Evolutionary conservation across 2,888 invertebrate genomes (phyloP), one percentile per base, ranked within the genome.

Genomic region (Tipula unca): DNA sequence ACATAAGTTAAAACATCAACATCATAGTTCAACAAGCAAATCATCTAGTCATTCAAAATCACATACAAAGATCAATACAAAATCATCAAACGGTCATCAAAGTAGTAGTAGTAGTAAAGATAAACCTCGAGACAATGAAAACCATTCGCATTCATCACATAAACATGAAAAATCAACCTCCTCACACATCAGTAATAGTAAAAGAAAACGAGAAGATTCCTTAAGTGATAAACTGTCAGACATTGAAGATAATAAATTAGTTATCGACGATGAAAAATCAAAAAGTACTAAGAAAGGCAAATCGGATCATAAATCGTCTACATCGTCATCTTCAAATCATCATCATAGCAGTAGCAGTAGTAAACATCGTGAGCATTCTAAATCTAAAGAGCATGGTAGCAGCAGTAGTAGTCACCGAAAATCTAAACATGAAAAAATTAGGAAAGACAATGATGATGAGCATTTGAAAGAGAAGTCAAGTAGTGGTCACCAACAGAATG

Each of bases 101-200:
- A 14, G n/a, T 83, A 83, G 32, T 8, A 83, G 83, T 83, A 83
- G 83, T 32, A 87, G 10, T 88, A 69, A 88, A 87, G 88, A 88
- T 85, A 87, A n/a, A 85, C 54, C 85, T 85, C 87, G 29, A 82
- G 85, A 86, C 82, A 85, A 29, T 84, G 85, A 86, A n/a, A 88
- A 88, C 84, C 87, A 87, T 85, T 87, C 87, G 17, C 35, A 29
- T 17, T 83, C 83, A 83, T 83, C 83, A 83, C 83, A 83, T 32
- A 83, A 83, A 6, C 29, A 35, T 32, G 35, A 83, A 85, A 86
- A 85, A 87, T 86, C 20, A 39, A 10, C n/a, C 13, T 20, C n/a
- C 13, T 20, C 84, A 84, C 36, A 35, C 14, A 20, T 1, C 14
- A 84, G 36, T 84, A 35, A 13, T 36, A 35, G 36, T 84, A 84